Base-by-base conservation (phyloP, 2,797 vertebrate species). In the Knipowitschia caucasica region DNA sequence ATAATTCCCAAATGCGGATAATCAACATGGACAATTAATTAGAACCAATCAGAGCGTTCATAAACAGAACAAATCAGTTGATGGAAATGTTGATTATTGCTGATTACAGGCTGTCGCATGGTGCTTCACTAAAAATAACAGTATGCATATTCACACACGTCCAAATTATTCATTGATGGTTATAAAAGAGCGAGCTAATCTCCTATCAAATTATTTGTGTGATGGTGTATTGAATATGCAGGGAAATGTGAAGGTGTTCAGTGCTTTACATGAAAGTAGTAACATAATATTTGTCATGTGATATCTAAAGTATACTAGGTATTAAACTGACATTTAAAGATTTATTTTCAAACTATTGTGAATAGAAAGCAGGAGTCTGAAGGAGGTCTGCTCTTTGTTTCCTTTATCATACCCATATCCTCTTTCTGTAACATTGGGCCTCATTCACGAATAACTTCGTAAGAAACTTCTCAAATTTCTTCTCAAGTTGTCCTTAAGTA, bases 41-140 rank as follows among this genome's bases (percentile, higher is more conserved):
- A 77, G 60, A 27, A 51, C 63, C 61, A 84, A 85, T 87, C 78
- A 82, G 67, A 1, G 51, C 63, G 15, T 71, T 46, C 17, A 53
- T 70, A 73, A 79, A 84, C 67, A 69, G 59, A 69, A 64, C 57
- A 67, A 78, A 79, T 79, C 75, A 65, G 57, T 51, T 64, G 70
- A 78, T 59, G 58, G 43, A 46, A 56, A 50, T 29, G 54, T 51
- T 81, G 78, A 83, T 85, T 82, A 67, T 42, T 29, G 63, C 55
- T 86, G 71, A 85, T 85, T 83, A 67, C 50, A 8, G 53, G 67
- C 47, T 49, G 49, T 44, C 24, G 45, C 43, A 52, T 38, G 26
- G 10, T 23, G 30, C 40, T 54, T 34, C 27, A 0, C 18, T 7
- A 2, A 26, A 46, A 47, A 30, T 18, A 30, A 47, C 21, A 7